Percentiles rank a stretch among this genome's conserved stretches.
Conservation (phyloP, 2,797 vertebrate species). For the Amazonetta brasiliensis region DNA sequence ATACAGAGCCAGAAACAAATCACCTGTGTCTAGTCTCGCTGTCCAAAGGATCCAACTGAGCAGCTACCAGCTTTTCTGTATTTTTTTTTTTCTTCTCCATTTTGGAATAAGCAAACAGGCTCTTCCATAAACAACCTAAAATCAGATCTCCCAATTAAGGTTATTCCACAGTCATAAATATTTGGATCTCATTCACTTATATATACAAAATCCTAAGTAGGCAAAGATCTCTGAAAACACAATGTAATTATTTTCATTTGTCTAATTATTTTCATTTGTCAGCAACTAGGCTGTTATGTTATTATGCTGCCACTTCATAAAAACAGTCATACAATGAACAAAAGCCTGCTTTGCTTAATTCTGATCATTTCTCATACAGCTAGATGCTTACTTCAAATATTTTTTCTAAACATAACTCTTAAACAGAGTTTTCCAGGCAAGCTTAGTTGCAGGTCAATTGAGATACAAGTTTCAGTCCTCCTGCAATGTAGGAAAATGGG, state of each 20-base stretch:
- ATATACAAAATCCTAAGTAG: not conserved
- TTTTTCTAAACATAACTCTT: not conserved
- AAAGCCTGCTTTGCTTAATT: not conserved
- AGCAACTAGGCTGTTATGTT: not conserved
- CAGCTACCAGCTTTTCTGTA: not conserved
- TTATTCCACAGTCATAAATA: not conserved
- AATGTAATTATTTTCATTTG: not conserved
- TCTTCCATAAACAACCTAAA: not conserved
- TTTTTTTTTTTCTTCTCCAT: not conserved
- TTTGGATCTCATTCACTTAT: not conserved
- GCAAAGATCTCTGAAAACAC: not conserved
- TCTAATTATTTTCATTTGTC: conserved; percentile 2
- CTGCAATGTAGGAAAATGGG: not conserved
- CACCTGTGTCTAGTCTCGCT: rapidly evolving
- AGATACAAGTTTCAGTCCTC: not conserved
- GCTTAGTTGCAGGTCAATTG: not conserved
- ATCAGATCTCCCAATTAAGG: not conserved
- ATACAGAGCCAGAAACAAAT: not conserved
- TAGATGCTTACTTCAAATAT: not conserved
- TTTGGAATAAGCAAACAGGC: not conserved
- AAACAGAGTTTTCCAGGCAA: not conserved
- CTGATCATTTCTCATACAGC: not conserved
- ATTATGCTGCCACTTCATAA: not conserved
- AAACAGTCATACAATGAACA: not conserved
- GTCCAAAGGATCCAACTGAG: not conserved